Conservation (phyloP, 2,113 vertebrate species). For the Lycocorax pyrrhopterus region DNA sequence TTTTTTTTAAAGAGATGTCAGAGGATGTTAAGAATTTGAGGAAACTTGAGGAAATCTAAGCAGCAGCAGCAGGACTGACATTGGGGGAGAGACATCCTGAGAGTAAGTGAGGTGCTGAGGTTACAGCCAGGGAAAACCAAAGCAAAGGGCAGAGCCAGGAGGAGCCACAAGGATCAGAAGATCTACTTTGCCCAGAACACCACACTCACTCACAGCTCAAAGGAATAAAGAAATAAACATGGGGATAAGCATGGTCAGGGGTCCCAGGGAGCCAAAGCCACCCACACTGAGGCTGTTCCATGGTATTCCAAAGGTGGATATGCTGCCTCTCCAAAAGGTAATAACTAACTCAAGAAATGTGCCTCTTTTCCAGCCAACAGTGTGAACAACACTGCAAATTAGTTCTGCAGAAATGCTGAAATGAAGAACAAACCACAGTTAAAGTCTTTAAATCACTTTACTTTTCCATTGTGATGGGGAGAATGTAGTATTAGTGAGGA, state of each 20-base stretch:
- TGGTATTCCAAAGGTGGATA: too few species aligned
- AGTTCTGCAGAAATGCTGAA: background rate
- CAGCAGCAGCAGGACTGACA: background rate
- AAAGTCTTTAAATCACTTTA: background rate
- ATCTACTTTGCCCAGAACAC: background rate
- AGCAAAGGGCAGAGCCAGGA: background rate
- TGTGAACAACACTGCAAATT: background rate
- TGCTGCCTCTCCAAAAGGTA: background rate
- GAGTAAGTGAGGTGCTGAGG: background rate
- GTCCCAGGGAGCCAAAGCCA: background rate
- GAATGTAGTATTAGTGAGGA: background rate
- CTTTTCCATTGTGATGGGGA: background rate
- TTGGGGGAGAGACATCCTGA: background rate
- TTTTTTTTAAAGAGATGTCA: background rate
- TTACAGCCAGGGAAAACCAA: background rate
- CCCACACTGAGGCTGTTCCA: accelerated
- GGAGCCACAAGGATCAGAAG: background rate
- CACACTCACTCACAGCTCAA: background rate
- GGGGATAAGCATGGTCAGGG: background rate
- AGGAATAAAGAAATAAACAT: too few species aligned
- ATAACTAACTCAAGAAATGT: background rate
- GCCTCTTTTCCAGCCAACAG: background rate
- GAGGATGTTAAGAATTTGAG: background rate
- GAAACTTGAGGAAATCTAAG: background rate
- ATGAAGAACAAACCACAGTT: background rate